Evolutionary conservation across 2,888 invertebrate species (phyloP).

Genomic region (Phrixothrix hirtus): DNA sequence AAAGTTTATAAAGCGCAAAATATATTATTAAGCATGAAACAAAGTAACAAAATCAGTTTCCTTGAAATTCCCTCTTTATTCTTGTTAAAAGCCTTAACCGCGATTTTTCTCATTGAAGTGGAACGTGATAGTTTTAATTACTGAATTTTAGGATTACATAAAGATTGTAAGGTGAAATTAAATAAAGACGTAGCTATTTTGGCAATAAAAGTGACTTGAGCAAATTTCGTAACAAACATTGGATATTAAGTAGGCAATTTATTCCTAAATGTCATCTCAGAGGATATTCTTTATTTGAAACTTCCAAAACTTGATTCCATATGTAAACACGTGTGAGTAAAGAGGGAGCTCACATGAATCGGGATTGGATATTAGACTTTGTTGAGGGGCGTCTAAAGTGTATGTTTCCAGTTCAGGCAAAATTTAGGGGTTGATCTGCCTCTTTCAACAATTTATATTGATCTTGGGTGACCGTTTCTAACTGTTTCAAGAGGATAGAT

Average conservation of each 20-base stretch:
- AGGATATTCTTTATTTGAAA: conserved; percentile 33
- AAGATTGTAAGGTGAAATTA: background rate
- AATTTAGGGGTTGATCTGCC: conserved; percentile 34
- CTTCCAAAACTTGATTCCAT: conserved; percentile 38
- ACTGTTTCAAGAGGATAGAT: background rate
- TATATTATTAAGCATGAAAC: background rate
- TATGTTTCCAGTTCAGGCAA: conserved; percentile 29
- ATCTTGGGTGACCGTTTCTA: conserved; percentile 21
- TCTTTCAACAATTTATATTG: conserved; percentile 32
- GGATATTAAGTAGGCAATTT: conserved; percentile 7
- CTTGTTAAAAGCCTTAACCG: background rate
- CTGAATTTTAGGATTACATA: too few species aligned
- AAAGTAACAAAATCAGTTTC: background rate
- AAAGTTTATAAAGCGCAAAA: background rate
- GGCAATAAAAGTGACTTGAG: background rate
- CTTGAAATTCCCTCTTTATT: background rate
- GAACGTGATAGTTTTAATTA: background rate
- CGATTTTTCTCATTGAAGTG: background rate
- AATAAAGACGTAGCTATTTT: background rate
- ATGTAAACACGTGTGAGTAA: conserved; percentile 39
- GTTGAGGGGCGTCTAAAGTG: conserved; percentile 33
- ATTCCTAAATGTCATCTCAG: conserved; percentile 16
- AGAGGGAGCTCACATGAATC: conserved; percentile 37
- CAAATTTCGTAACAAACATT: background rate
- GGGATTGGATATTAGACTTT: conserved; percentile 37